Conservation (phyloP, 1,140 invertebrate species). For the Vanessa atalanta region DNA sequence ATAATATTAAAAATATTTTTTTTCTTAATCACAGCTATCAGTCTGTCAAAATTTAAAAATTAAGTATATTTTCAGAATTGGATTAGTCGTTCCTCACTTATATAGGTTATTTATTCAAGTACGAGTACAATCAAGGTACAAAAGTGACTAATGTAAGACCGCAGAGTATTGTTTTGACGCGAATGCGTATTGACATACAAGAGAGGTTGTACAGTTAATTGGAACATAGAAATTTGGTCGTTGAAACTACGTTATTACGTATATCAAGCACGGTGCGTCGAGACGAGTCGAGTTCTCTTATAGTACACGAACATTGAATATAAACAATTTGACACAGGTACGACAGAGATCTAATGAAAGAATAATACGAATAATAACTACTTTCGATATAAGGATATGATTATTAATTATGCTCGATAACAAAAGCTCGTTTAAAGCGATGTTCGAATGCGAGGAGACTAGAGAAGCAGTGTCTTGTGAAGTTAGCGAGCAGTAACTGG, state of each 20-base stretch:
- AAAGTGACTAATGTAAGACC: constrained; percentile 79
- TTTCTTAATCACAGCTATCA: constrained; percentile 81
- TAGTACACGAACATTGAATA: constrained; percentile 72
- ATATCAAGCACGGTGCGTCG: constrained; percentile 62
- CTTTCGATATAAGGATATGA: constrained; percentile 75
- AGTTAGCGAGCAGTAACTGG: constrained; percentile 65
- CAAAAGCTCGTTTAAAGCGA: constrained; percentile 70
- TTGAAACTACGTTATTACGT: constrained; percentile 57
- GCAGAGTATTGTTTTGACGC: constrained; percentile 74
- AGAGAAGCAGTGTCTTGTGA: constrained; percentile 74
- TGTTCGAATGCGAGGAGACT: constrained; percentile 78
- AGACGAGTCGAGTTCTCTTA: constrained; percentile 64
- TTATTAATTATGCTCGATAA: constrained; percentile 77
- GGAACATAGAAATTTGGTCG: constrained; percentile 56
- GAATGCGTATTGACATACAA: constrained; percentile 55
- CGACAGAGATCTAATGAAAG: constrained; percentile 80
- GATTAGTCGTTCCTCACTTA: constrained; percentile 76
- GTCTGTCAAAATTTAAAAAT: constrained; percentile 80
- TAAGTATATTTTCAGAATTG: constrained; percentile 81
- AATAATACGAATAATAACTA: constrained; percentile 80
- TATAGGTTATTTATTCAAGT: constrained; percentile 72
- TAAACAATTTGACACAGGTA: constrained; percentile 77
- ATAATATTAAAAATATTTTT: constrained; percentile 81
- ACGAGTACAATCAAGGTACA: constrained; percentile 77
- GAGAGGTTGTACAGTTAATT: constrained; percentile 54